Evolutionary conservation across 2,797 vertebrate genomes (phyloP).

Genomic region (Etheostoma nigrum): DNA sequence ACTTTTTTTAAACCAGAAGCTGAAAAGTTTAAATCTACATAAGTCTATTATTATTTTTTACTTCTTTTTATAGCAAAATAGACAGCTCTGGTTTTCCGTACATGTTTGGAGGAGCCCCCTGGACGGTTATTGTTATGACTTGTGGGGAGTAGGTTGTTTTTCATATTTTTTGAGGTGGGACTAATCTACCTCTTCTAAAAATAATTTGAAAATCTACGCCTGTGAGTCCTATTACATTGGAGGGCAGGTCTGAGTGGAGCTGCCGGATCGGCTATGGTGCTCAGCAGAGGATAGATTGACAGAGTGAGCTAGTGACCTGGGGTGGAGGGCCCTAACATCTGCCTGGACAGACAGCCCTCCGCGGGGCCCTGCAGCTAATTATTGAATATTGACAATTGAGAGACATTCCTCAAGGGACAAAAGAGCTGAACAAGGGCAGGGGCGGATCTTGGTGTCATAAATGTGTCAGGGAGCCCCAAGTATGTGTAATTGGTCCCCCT

Average conservation of each 20-base stretch:
- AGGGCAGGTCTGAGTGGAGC: neutral
- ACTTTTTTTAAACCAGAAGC: no score
- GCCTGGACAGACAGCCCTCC: constrained; percentile 81
- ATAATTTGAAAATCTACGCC: no score
- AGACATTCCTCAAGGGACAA: constrained; percentile 73
- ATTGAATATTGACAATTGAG: constrained; percentile 87
- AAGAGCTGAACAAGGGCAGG: constrained; percentile 69
- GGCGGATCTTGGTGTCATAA: constrained; percentile 51
- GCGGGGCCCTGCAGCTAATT: constrained; percentile 72
- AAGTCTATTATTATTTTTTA: no score
- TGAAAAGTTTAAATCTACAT: no score
- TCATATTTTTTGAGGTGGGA: no score
- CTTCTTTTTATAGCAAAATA: no score
- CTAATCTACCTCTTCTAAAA: no score
- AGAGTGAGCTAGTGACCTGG: constrained; percentile 74
- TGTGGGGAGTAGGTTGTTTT: no score
- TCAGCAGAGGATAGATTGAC: constrained; percentile 33
- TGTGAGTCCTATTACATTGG: neutral
- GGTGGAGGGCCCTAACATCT: constrained; percentile 85
- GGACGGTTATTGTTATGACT: no score
- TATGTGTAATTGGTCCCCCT: constrained; percentile 61
- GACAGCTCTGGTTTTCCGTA: no score
- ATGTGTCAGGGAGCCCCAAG: constrained; percentile 60
- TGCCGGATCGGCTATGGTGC: constrained; percentile 36
- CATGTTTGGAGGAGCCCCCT: no score